A percentile compares a stretch with the other conserved stretches of the same genome.
Evolutionary conservation across 2,888 invertebrate genomes (phyloP).

Genomic region (Caenorhabditis sulstoni): DNA sequence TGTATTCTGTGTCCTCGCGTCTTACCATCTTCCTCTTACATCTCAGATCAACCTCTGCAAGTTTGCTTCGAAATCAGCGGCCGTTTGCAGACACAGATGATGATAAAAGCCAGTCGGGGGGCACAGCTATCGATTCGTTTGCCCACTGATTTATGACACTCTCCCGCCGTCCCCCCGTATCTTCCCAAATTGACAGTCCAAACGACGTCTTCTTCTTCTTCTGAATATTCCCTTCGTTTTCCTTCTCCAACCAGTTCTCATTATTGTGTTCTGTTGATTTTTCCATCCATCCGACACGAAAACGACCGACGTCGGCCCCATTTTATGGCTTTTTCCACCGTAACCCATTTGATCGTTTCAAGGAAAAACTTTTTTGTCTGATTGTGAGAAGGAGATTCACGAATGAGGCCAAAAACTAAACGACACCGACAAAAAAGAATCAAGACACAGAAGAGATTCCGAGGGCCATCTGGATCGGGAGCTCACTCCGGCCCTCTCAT

Average conservation of each 20-base stretch:
- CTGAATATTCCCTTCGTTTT: neutral
- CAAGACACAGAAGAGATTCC: neutral
- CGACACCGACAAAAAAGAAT: neutral
- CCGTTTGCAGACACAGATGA: constrained; percentile 11
- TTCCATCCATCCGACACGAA: constrained; percentile 32
- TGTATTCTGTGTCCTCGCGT: neutral
- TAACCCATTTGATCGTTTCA: constrained; percentile 55
- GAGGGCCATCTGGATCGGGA: too few species aligned
- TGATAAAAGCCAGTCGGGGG: constrained; percentile 46
- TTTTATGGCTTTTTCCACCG: constrained; percentile 46
- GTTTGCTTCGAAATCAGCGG: neutral
- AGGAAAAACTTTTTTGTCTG: constrained; percentile 32
- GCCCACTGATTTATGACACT: constrained; percentile 46
- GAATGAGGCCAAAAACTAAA: constrained; percentile 43
- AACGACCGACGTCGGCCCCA: constrained; percentile 22
- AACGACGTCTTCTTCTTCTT: constrained; percentile 15
- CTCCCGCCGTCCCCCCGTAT: constrained; percentile 7
- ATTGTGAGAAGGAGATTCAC: constrained; percentile 7
- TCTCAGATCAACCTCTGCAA: constrained; percentile 21
- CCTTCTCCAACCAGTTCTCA: constrained; percentile 44
- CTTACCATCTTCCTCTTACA: constrained; percentile 16
- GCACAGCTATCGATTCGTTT: constrained; percentile 36
- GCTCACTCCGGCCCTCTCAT: too few species aligned
- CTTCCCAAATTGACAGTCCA: constrained; percentile 38
- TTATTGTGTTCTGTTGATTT: constrained; percentile 60